Percentiles rank a stretch among this genome's conserved stretches.
These are phyloP conservation scores for Gymnorhina tibicen DNA, from an alignment of 2,113 vertebrate species.

Conservation along the genomic window DNA sequence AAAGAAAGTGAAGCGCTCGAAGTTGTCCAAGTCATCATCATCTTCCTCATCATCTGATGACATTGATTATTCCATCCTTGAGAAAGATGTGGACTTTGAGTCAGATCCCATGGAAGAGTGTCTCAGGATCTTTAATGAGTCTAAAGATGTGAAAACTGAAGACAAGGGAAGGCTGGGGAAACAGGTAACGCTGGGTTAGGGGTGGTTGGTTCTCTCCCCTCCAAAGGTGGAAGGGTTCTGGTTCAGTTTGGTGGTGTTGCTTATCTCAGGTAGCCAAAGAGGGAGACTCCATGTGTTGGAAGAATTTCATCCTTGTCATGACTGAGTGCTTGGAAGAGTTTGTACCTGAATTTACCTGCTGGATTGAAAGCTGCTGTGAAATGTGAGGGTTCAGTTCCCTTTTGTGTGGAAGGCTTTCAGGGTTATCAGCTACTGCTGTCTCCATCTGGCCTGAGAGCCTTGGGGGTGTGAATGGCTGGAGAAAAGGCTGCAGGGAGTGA, in stretches of 20 bases:
- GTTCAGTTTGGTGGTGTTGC: background rate
- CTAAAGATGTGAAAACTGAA: constrained; percentile 89
- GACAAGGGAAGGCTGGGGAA: constrained; percentile 91
- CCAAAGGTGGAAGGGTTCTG: background rate
- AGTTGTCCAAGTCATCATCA: background rate
- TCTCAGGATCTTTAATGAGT: constrained; percentile 94
- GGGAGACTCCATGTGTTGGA: background rate
- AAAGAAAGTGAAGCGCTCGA: constrained; percentile 36
- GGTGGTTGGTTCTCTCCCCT: background rate
- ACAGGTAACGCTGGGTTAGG: constrained; percentile 76
- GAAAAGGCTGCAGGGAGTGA: background rate
- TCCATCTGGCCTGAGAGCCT: background rate
- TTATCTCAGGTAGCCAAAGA: background rate
- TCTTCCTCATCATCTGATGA: constrained; percentile 54
- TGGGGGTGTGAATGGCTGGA: background rate
- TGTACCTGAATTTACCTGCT: background rate
- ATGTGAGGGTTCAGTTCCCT: background rate
- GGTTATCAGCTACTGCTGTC: background rate
- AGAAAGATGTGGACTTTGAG: constrained; percentile 88
- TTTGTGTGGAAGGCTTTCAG: background rate
- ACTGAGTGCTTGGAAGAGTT: background rate
- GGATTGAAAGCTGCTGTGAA: background rate
- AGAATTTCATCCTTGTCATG: background rate
- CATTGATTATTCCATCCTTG: constrained; percentile 78
- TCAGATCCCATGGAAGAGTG: constrained; percentile 97